Conservation (phyloP, 2,797 vertebrate genomes). For the Schizopygopsis pylzovi region DNA sequence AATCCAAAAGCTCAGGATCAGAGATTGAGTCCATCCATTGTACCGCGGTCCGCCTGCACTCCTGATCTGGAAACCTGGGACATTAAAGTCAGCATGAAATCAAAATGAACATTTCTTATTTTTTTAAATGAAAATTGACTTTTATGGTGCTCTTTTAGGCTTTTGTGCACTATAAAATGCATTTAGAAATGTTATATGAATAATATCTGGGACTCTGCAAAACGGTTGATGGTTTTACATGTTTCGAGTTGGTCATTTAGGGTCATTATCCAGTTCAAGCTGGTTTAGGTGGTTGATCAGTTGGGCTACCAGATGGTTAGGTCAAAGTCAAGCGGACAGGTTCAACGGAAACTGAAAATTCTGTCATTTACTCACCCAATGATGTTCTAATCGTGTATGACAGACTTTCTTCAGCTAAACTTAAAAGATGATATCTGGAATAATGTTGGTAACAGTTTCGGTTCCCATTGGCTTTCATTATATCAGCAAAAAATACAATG, state of each 20-base stretch:
- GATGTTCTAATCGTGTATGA: background rate
- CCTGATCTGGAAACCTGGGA: slow-evolving; percentile 92
- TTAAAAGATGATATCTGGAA: background rate
- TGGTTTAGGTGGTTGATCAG: background rate
- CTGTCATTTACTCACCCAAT: background rate
- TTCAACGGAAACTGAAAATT: background rate
- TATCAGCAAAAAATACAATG: background rate
- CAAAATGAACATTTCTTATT: background rate
- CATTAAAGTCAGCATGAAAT: background rate
- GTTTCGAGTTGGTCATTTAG: background rate
- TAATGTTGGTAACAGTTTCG: background rate
- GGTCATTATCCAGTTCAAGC: background rate
- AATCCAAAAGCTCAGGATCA: slow-evolving; percentile 91
- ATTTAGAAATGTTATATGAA: background rate
- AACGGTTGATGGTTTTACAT: background rate
- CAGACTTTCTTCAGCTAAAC: background rate
- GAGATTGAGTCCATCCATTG: slow-evolving; percentile 96
- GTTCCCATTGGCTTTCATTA: background rate
- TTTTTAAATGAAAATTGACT: background rate
- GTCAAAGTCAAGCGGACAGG: background rate
- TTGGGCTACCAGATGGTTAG: background rate
- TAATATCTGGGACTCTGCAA: too few species aligned
- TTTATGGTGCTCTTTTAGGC: background rate
- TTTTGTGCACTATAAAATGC: background rate
- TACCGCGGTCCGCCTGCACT: slow-evolving; percentile 90